Evolutionary conservation across 2,888 invertebrate species (phyloP).

Genomic region (Conistra vaccinii): DNA sequence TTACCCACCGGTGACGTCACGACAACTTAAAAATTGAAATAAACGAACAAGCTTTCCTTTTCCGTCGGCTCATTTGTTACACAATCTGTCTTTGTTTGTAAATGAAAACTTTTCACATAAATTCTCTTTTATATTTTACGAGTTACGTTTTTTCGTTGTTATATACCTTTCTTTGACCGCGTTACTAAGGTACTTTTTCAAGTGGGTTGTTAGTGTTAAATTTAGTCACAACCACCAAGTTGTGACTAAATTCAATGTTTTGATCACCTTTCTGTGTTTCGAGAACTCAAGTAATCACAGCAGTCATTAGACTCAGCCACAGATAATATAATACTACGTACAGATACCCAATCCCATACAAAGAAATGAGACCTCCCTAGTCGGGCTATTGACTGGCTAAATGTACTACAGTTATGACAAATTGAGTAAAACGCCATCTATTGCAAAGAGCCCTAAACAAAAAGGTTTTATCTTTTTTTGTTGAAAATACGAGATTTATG

Average conservation of each 20-base stretch:
- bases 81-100: conserved; percentile 57
- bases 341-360: no score
- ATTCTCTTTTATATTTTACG: conserved; percentile 57
- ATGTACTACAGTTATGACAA: no score
- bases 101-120: conserved; percentile 62
- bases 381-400: no score
- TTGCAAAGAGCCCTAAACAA: no score
- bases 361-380: no score
- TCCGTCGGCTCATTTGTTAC: conserved; percentile 56
- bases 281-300: not conserved
- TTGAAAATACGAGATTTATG: no score
- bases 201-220: not conserved
- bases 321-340: no score
- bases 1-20: conserved; percentile 37
- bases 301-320: not conserved
- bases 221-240: no score
- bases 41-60: conserved; percentile 58
- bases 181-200: conserved; percentile 36
- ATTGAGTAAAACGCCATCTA: no score
- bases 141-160: conserved; percentile 49
- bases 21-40: conserved; percentile 65
- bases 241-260: not conserved
- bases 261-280: not conserved
- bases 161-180: conserved; percentile 39
- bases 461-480: no score